phyloP scores from a whole-genome alignment of 2,113 vertebrate genomes.

The Seriola aureovittata region DNA sequence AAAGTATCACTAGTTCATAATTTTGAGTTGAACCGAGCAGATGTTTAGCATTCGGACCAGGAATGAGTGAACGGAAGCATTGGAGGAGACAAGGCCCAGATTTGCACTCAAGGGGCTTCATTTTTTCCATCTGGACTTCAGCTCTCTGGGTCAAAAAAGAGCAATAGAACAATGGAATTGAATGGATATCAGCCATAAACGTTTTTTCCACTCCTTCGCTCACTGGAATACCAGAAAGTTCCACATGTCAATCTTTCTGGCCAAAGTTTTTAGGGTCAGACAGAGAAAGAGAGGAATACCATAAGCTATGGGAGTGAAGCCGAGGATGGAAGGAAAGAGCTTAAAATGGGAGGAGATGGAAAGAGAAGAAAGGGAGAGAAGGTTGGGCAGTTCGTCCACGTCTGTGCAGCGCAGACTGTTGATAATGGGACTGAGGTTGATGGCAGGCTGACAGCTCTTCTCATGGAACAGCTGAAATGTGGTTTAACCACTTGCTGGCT shows the following conservation, averaged over 20 bases:
- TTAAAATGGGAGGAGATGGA: slow-evolving; percentile 59
- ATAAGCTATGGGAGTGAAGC: slow-evolving; percentile 40
- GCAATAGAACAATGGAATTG: slow-evolving; percentile 66
- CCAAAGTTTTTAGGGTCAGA: slow-evolving; percentile 67
- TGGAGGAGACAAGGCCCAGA: slow-evolving; percentile 50
- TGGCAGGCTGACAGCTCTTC: slow-evolving; percentile 69
- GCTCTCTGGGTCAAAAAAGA: slow-evolving; percentile 53
- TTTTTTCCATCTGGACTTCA: slow-evolving; percentile 73
- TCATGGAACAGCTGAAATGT: slow-evolving; percentile 71
- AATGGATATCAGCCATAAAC: slow-evolving; percentile 59
- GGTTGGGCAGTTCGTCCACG: slow-evolving; percentile 65
- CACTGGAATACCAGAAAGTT: slow-evolving; percentile 69
- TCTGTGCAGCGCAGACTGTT: slow-evolving; percentile 66
- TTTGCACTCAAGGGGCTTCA: slow-evolving; percentile 48
- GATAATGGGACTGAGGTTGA: slow-evolving; percentile 74
- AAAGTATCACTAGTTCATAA: slow-evolving; percentile 29
- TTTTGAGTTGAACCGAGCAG: slow-evolving; percentile 48
- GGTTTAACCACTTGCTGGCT: slow-evolving; percentile 61
- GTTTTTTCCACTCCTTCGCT: background rate
- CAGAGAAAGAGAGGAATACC: slow-evolving; percentile 59
- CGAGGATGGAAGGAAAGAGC: slow-evolving; percentile 51
- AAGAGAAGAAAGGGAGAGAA: slow-evolving; percentile 68
- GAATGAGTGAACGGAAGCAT: slow-evolving; percentile 46
- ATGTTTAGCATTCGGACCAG: slow-evolving; percentile 63
- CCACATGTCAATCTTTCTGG: slow-evolving; percentile 62